Evolutionary conservation across 2,113 vertebrate genomes (phyloP), one percentile per base, ranked within the genome.

Genomic region (Nothobranchius furzeri): DNA sequence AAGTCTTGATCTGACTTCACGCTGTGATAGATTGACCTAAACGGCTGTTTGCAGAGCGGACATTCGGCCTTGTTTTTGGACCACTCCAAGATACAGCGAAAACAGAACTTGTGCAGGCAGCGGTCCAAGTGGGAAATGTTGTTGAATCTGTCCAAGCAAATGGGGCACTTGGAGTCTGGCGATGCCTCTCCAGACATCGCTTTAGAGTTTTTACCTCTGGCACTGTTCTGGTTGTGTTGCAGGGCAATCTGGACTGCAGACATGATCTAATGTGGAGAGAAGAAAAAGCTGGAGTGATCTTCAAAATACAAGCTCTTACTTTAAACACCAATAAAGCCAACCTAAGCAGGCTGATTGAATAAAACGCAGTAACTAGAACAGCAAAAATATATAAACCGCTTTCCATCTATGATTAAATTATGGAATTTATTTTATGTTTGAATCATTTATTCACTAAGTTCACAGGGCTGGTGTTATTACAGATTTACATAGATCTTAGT

Each of bases 21-120:
- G 15, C 92, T 97, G 88, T 99, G 96, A 82, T 97, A 96, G 68
- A 99, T 97, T 20, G 96, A 96, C 77, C 91, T 90, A 77, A 99
- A 99, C 0, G 96, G 95, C 30, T 98, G 97, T 73, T 99, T 99
- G 91, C 98, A 99, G 0, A 99, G 89, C 0, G 96, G 97, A 56
- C 98, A 99, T 66, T 98, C 96, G 0, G 96, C 95, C 91, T 99
- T 99, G 93, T 97, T 99, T 83, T 98, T 99, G 37, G 96, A 96
- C 98, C 96, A 99, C 69, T 99, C 96, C 0, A 95, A 95, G 63
- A 99, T 95, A 83, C 98, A 99, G 14, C 94, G 92, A 83, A 98
- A 99, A 76, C 98, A 99, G 86, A 99, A 99, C 63, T 94, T 96
- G 56, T 99, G 98, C 51, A 96, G 91, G 79, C 97, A 99, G 48